phyloP scores from a whole-genome alignment of 2,113 vertebrate species.

The Capra hircus region DNA sequence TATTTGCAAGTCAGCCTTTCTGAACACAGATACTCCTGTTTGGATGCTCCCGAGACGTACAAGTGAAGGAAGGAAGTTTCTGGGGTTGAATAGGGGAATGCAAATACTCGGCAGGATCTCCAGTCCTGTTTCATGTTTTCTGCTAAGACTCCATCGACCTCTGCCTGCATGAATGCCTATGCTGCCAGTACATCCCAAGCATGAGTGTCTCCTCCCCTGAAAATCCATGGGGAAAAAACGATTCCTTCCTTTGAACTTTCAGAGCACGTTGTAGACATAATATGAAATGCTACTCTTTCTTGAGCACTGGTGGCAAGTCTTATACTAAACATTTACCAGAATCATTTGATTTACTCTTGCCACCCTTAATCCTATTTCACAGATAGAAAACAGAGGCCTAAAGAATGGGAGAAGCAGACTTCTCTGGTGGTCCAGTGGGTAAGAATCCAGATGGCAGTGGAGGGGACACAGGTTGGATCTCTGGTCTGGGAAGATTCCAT shows the following conservation, averaged over 20 bases:
- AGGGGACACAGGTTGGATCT: not conserved
- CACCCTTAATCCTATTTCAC: not conserved
- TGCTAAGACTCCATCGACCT: not conserved
- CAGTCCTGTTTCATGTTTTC: not conserved
- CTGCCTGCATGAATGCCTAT: not conserved
- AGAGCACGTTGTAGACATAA: not conserved
- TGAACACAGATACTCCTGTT: constrained; percentile 62
- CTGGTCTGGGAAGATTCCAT: not conserved
- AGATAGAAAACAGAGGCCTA: not conserved
- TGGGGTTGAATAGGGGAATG: not conserved
- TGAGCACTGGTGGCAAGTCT: not conserved
- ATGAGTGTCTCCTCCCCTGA: not conserved
- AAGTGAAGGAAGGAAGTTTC: constrained; percentile 22
- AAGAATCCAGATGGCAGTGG: not conserved
- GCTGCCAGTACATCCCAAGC: not conserved
- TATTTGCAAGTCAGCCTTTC: constrained; percentile 47
- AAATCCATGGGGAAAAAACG: not conserved
- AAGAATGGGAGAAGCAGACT: not conserved
- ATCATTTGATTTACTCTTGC: not conserved
- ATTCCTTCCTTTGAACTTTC: not conserved
- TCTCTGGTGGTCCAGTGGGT: not conserved
- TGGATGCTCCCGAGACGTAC: not conserved
- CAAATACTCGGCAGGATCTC: not conserved
- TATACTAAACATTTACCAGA: not conserved
- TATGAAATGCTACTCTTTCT: not conserved